Evolutionary conservation across 2,797 vertebrate genomes (phyloP).

Genomic region (Gouania willdenowi): DNA sequence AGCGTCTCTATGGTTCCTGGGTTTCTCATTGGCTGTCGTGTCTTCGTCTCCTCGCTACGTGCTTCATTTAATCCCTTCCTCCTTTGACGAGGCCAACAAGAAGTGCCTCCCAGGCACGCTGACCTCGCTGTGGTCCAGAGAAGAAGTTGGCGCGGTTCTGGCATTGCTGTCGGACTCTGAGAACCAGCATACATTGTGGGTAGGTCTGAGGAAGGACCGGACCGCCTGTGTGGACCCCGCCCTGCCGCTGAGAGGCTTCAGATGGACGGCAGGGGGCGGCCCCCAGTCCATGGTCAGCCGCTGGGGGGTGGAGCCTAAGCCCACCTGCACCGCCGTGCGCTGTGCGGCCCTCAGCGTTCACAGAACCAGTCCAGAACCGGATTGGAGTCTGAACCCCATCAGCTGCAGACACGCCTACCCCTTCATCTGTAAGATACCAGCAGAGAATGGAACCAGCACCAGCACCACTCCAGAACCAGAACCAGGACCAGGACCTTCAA

Average conservation of each 20-base stretch:
- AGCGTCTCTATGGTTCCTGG: no score
- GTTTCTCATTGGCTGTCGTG: no score
- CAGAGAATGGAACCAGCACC: not conserved
- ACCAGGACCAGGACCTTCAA: not conserved
- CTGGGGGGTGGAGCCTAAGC: constrained; percentile 70
- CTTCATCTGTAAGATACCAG: constrained; percentile 80
- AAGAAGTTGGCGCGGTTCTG: constrained; percentile 58
- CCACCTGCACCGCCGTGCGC: constrained; percentile 56
- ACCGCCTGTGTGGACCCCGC: constrained; percentile 49
- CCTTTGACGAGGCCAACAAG: constrained; percentile 33
- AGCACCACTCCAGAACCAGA: not conserved
- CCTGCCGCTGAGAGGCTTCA: constrained; percentile 76
- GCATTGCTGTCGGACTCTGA: constrained; percentile 6
- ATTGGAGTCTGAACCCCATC: constrained; percentile 65
- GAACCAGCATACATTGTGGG: constrained; percentile 61
- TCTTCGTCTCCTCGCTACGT: not conserved
- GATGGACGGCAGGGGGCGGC: constrained; percentile 61
- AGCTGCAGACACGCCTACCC: constrained; percentile 45
- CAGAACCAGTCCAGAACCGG: accelerated
- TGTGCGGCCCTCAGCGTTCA: constrained; percentile 69
- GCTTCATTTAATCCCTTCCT: not conserved
- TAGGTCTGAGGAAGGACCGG: constrained; percentile 70
- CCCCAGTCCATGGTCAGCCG: constrained; percentile 7
- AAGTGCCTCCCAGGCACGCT: constrained; percentile 57
- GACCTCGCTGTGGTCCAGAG: constrained; percentile 51